Conservation (phyloP, 1,140 invertebrate genomes). For the Drosophila insularis region DNA sequence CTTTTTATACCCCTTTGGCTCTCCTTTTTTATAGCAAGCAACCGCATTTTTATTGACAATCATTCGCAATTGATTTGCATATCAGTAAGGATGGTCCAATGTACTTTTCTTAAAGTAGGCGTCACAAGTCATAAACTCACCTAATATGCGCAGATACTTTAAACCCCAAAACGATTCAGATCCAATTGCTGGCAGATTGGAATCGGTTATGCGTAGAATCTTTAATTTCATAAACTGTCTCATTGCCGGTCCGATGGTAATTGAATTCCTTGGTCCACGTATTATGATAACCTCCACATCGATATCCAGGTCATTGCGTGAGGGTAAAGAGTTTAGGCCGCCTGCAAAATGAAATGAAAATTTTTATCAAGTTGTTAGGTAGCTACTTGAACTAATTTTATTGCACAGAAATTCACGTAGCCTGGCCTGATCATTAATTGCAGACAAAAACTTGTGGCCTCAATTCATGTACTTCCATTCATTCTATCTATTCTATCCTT, state of each 20-base stretch:
- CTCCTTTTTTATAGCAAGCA: slow-evolving; percentile 27
- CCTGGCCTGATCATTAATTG: slow-evolving; percentile 67
- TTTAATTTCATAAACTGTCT: slow-evolving; percentile 86
- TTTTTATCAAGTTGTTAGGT: slow-evolving; percentile 24
- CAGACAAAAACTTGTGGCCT: slow-evolving; percentile 31
- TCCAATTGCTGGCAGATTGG: slow-evolving; percentile 90
- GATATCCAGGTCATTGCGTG: slow-evolving; percentile 85
- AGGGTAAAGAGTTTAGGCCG: slow-evolving; percentile 84
- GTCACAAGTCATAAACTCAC: slow-evolving; percentile 69
- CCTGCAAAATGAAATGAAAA: slow-evolving; percentile 83
- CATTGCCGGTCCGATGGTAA: slow-evolving; percentile 90
- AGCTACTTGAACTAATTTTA: slow-evolving; percentile 43
- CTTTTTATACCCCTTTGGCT: background rate
- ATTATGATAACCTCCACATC: slow-evolving; percentile 88
- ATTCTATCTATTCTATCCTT: slow-evolving; percentile 6
- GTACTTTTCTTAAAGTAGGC: slow-evolving; percentile 45
- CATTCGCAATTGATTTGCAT: slow-evolving; percentile 63
- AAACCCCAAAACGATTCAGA: slow-evolving; percentile 90
- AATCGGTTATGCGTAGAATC: slow-evolving; percentile 89
- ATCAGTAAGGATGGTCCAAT: slow-evolving; percentile 30
- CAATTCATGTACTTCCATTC: slow-evolving; percentile 2
- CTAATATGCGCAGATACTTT: slow-evolving; percentile 86
- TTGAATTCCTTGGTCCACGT: slow-evolving; percentile 87
- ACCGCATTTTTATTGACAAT: background rate
- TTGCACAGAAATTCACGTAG: slow-evolving; percentile 6